Percentiles rank a stretch among this genome's conserved stretches.
Evolutionary conservation across 2,888 invertebrate genomes (phyloP).

Genomic region (Coelinius sp.): DNA sequence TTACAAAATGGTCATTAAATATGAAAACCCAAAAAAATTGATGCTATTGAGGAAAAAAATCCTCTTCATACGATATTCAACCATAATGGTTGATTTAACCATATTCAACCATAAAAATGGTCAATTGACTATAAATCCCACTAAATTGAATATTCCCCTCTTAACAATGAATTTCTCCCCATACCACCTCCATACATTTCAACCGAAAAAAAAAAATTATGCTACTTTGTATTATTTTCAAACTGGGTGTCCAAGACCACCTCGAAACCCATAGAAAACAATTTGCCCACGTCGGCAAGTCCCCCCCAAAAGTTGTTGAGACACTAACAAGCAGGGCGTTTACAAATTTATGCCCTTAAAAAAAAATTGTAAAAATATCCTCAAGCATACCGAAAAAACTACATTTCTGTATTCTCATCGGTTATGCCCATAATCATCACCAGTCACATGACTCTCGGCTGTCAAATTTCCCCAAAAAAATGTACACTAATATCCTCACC

Average conservation of each 20-base stretch:
- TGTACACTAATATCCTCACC: neutral
- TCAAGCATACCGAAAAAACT: conserved; percentile 26
- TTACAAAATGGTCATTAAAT: too few species aligned
- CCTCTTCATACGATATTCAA: too few species aligned
- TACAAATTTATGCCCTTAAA: conserved; percentile 58
- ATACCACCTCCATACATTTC: too few species aligned
- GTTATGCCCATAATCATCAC: conserved; percentile 3
- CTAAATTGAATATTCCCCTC: too few species aligned
- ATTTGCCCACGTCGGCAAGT: conserved; percentile 31
- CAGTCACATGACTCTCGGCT: neutral
- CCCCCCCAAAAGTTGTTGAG: neutral
- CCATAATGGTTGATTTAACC: too few species aligned
- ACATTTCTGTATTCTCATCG: conserved; percentile 43
- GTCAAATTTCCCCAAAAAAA: neutral
- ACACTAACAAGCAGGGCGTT: conserved; percentile 50
- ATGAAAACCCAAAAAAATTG: too few species aligned
- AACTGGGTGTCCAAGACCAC: neutral
- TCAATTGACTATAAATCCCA: too few species aligned
- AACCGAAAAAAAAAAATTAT: too few species aligned
- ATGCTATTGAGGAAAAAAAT: too few species aligned
- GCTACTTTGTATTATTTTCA: neutral
- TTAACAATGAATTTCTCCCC: too few species aligned
- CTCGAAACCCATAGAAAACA: conserved; percentile 24
- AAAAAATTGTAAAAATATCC: neutral
- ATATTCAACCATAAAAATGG: too few species aligned